Conservation (phyloP, 2,113 vertebrate species). For the Callipepla squamata region DNA sequence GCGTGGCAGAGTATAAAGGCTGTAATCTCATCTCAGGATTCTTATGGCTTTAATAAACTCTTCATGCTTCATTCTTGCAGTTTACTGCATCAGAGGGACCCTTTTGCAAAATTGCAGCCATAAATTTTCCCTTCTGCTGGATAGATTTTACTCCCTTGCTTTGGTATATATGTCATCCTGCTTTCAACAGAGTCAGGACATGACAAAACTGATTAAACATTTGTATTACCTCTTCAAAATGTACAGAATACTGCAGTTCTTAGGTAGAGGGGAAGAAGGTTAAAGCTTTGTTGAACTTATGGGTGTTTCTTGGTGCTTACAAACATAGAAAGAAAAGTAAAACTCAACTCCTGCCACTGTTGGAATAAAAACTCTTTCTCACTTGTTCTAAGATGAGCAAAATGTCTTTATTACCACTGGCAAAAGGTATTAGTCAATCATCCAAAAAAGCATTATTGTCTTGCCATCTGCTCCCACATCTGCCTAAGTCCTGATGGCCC, state of each 20-base stretch:
- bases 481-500: constrained; percentile 45
- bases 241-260: background rate
- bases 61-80: constrained; percentile 66
- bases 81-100: constrained; percentile 69
- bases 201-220: constrained; percentile 72
- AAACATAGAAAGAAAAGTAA: background rate
- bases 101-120: constrained; percentile 71
- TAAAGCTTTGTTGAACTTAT: background rate
- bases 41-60: constrained; percentile 77
- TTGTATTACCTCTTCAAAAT: constrained; percentile 57
- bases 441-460: constrained; percentile 67
- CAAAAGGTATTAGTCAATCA: constrained; percentile 62
- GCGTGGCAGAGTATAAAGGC: constrained; percentile 29
- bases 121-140: constrained; percentile 69
- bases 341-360: background rate
- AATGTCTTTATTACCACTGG: constrained; percentile 60
- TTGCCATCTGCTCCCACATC: constrained; percentile 70
- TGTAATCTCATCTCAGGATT: constrained; percentile 70
- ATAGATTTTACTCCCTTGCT: constrained; percentile 70
- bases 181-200: constrained; percentile 55
- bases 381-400: constrained; percentile 17
- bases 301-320: background rate
- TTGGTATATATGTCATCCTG: constrained; percentile 49
- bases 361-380: constrained; percentile 40
- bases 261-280: background rate